Evolutionary conservation across 1,140 invertebrate species (phyloP).

Genomic region (Dermatophagoides farinae): DNA sequence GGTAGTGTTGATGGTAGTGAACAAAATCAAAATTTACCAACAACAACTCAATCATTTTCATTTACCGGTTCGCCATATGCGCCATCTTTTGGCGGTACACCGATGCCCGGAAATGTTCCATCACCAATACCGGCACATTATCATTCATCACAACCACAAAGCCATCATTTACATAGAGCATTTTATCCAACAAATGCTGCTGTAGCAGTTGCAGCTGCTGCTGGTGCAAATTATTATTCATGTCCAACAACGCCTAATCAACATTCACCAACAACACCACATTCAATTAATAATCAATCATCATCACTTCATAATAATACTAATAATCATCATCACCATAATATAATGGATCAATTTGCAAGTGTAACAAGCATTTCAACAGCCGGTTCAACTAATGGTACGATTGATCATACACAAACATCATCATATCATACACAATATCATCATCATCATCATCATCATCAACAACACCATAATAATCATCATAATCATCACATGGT

Average conservation of each 20-base stretch:
- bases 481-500: background rate
- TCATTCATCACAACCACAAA: background rate
- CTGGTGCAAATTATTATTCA: background rate
- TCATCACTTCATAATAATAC: background rate
- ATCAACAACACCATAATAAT: background rate
- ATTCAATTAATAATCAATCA: background rate
- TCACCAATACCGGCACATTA: background rate
- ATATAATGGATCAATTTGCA: too few species aligned
- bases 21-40: too few species aligned
- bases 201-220: background rate
- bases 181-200: background rate
- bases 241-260: background rate
- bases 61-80: too few species aligned
- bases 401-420: background rate
- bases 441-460: background rate
- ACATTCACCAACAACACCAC: background rate
- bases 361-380: too few species aligned
- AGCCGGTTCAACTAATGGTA: too few species aligned
- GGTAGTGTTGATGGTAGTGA: background rate
- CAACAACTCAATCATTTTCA: too few species aligned
- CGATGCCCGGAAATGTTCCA: too few species aligned
- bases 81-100: too few species aligned
- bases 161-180: background rate
- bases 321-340: background rate
- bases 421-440: background rate